Evolutionary conservation across 2,888 invertebrate genomes (phyloP).

Genomic region (Lycaena phlaeas): DNA sequence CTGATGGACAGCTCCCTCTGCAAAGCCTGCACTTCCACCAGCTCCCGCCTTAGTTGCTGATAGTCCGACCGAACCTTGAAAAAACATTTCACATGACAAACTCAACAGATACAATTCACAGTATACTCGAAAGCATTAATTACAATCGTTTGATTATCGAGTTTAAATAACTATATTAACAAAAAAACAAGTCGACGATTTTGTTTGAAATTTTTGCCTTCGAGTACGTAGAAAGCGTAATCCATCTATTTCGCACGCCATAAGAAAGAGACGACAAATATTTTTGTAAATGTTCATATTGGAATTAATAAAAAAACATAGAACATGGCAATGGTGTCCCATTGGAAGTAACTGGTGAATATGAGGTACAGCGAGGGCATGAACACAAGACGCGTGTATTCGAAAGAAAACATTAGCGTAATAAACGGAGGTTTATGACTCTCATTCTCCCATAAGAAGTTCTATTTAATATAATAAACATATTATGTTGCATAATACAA

Average conservation of each 20-base stretch:
- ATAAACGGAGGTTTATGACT: too few species aligned
- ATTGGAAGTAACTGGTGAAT: conserved; percentile 20
- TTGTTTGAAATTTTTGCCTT: background rate
- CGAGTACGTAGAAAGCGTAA: background rate
- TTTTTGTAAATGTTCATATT: conserved; percentile 7
- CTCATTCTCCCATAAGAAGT: too few species aligned
- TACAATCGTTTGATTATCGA: background rate
- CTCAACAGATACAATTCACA: background rate
- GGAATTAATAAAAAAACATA: conserved; percentile 12
- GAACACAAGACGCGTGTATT: too few species aligned
- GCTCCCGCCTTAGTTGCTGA: conserved; percentile 83
- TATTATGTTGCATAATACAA: too few species aligned
- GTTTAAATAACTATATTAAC: background rate
- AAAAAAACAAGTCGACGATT: background rate
- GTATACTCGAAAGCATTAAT: conserved; percentile 10
- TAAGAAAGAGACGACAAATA: conserved; percentile 12
- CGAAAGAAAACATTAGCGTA: too few species aligned
- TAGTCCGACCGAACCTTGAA: conserved; percentile 80
- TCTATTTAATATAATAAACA: too few species aligned
- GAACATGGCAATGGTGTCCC: conserved; percentile 16
- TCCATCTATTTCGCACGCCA: conserved; percentile 11
- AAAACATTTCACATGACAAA: background rate
- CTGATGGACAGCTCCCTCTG: conserved; percentile 84
- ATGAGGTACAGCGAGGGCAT: conserved; percentile 9
- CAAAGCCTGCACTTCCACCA: conserved; percentile 84